A percentile compares a stretch with the other conserved stretches of the same genome.
Evolutionary conservation across 2,113 vertebrate species (phyloP).

Genomic region (Trichechus manatus): DNA sequence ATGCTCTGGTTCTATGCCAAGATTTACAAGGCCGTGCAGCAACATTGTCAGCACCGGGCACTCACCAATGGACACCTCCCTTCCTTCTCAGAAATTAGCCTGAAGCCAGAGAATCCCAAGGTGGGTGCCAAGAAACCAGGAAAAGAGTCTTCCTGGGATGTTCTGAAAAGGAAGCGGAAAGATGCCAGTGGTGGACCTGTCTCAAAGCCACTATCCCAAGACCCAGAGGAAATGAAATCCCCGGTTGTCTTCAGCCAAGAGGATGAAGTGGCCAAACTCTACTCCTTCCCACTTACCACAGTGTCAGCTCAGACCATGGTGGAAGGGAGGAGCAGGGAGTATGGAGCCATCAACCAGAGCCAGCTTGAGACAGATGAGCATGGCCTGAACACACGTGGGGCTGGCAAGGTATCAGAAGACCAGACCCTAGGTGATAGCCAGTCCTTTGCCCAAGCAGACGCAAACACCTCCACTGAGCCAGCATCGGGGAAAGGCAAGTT

Average conservation of each 20-base stretch:
- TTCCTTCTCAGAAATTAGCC: conserved; percentile 33
- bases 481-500: not conserved
- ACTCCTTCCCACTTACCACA: conserved; percentile 76
- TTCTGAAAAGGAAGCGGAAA: conserved; percentile 64
- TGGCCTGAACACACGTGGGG: conserved; percentile 78
- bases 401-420: conserved; percentile 84
- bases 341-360: conserved; percentile 72
- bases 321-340: conserved; percentile 72
- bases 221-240: not conserved
- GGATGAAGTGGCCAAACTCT: conserved; percentile 16
- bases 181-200: not conserved
- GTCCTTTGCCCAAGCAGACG: not conserved
- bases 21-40: conserved; percentile 93
- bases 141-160: conserved; percentile 63
- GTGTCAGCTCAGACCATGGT: conserved; percentile 65
- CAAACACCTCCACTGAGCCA: not conserved
- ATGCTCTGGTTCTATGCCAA: conserved; percentile 96
- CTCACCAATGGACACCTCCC: conserved; percentile 85
- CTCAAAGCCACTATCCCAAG: conserved; percentile 41
- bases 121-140: conserved; percentile 46
- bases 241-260: not conserved
- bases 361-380: conserved; percentile 77
- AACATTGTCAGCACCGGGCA: conserved; percentile 92
- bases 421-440: conserved; percentile 85
- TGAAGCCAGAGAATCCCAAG: conserved; percentile 57